A percentile compares a stretch with the other conserved stretches of the same genome.
Conservation (phyloP, 2,113 vertebrate species). For the Corvus cornix region DNA sequence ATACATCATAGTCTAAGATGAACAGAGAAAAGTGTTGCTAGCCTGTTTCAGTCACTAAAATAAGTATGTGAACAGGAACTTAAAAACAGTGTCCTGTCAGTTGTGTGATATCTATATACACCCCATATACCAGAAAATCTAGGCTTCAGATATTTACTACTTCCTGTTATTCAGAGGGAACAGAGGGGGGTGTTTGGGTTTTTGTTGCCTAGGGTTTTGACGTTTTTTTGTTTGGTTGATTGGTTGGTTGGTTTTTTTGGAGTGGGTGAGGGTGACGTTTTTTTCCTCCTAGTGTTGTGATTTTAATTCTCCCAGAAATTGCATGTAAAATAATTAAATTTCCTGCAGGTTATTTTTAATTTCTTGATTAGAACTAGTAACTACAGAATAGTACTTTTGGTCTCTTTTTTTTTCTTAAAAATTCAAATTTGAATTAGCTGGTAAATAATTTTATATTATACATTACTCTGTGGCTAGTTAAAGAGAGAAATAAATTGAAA, state of each 20-base stretch:
- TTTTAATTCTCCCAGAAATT: not conserved
- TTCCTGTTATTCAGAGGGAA: not conserved
- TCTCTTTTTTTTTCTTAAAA: not conserved
- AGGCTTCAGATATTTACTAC: not conserved
- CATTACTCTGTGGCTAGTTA: not conserved
- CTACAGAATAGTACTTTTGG: not conserved
- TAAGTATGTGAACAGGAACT: not conserved
- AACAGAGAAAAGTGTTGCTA: not conserved
- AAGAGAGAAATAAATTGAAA: not conserved
- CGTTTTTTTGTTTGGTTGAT: not conserved
- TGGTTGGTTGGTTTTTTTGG: not conserved
- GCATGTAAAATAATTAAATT: not conserved
- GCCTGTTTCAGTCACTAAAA: not conserved
- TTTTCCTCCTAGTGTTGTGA: not conserved
- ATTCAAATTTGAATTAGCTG: not conserved
- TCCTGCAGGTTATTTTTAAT: not conserved
- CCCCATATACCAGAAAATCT: not conserved
- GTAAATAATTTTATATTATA: not conserved
- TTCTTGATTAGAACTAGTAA: not conserved
- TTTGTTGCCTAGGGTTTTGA: not conserved
- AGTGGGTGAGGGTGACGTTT: accelerated
- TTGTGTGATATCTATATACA: not conserved
- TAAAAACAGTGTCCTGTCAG: not conserved
- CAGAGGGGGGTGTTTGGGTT: accelerated
- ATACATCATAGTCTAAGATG: not conserved